Conservation (phyloP, 2,888 invertebrate species). For the Byasa hedistus region DNA sequence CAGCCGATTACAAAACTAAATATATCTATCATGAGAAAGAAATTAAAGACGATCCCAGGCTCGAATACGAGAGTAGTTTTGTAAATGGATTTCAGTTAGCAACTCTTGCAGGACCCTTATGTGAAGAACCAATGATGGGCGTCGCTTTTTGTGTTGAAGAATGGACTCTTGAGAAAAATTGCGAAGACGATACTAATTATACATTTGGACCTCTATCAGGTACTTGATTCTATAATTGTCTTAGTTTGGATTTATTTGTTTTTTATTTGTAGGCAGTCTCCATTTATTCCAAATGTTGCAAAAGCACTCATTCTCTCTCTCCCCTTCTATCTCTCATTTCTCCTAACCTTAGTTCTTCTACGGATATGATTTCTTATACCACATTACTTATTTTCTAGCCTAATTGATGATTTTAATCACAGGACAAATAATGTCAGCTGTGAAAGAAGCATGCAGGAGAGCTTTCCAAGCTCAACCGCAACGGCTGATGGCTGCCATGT, state of each 20-base stretch:
- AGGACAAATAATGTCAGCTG: conserved; percentile 95
- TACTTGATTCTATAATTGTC: conserved; percentile 37
- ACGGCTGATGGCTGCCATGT: conserved; percentile 97
- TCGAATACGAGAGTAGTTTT: conserved; percentile 86
- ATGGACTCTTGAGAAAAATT: conserved; percentile 82
- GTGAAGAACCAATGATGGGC: conserved; percentile 98
- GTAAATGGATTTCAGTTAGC: conserved; percentile 93
- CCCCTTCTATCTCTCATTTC: too few species aligned
- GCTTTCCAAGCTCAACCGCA: conserved; percentile 94
- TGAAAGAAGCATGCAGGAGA: conserved; percentile 92
- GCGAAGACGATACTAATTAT: conserved; percentile 61
- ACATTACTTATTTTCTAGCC: too few species aligned
- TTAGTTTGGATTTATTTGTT: not conserved
- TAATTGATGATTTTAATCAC: conserved; percentile 32
- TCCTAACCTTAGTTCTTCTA: too few species aligned
- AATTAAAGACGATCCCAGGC: conserved; percentile 75
- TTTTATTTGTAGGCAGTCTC: too few species aligned
- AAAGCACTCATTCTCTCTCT: too few species aligned
- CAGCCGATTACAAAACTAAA: conserved; percentile 81
- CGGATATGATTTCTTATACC: too few species aligned
- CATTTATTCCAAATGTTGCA: too few species aligned
- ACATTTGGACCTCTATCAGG: conserved; percentile 80
- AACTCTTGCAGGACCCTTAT: conserved; percentile 93
- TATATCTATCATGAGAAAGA: conserved; percentile 63
- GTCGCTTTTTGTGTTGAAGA: conserved; percentile 94